Conservation (phyloP, 2,888 invertebrate genomes). For the Liopterus haemorrhoidalis region DNA sequence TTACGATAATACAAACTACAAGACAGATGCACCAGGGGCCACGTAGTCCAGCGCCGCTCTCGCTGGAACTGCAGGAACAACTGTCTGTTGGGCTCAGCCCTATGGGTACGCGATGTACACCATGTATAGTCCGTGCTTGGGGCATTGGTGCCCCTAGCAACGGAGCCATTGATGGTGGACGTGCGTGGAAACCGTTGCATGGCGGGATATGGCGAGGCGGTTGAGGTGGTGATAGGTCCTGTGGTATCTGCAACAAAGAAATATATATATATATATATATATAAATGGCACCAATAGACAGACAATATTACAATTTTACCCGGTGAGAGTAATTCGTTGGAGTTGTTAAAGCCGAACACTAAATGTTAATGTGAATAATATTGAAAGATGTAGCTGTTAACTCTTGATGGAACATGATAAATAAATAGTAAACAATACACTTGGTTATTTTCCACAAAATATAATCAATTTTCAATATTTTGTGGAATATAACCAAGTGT, state of each 20-base stretch:
- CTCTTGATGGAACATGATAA: no score
- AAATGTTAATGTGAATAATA: no score
- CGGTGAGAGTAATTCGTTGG: no score
- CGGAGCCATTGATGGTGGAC: slow-evolving; percentile 33
- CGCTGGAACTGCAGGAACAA: slow-evolving; percentile 46
- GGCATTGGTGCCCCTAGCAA: neutral
- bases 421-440: no score
- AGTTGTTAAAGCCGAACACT: no score
- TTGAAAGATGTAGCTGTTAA: no score
- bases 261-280: neutral
- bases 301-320: no score
- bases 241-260: slow-evolving; percentile 38
- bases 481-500: no score
- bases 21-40: slow-evolving; percentile 53
- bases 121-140: slow-evolving; percentile 12
- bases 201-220: slow-evolving; percentile 39
- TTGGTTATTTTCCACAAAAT: no score
- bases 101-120: slow-evolving; percentile 26
- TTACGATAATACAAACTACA: slow-evolving; percentile 54
- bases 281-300: no score
- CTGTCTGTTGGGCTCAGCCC: slow-evolving; percentile 25
- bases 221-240: slow-evolving; percentile 39
- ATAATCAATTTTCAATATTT: no score
- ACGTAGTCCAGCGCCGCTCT: slow-evolving; percentile 50
- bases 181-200: slow-evolving; percentile 36